Base-by-base conservation (phyloP, 2,113 vertebrate species). In the Mobula birostris region DNA sequence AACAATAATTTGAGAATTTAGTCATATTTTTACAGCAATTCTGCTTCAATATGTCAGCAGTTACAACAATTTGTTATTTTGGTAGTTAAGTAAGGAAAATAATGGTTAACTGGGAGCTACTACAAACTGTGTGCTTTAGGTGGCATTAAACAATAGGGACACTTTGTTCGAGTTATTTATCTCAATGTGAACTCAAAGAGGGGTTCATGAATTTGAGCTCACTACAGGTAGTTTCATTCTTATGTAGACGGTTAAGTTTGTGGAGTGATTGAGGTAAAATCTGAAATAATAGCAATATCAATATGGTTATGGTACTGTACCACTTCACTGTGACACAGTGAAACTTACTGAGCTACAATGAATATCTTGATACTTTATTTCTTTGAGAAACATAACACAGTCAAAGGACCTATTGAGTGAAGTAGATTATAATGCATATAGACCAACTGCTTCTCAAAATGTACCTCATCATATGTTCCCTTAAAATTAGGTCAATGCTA, bases 111-210 rank as follows among this genome's bases (percentile, higher is more conserved):
- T 66, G 85, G 61, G 63, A 90, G 85, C 85, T 63, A 58, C 17
- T 93, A 12, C 66, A 40, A 27, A 92, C 19, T 92, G 63, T 24
- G 19, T 40, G 63, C 36, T 72, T 72, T 68, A 72, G 32, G 36
- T 93, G 19, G 36, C 40, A 93, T 74, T 40, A 93, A 27, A 74
- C 36, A 56, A 21, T 74, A 11, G 9, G 27, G 74, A 36, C 24
- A 93, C 68, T 74, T 56, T 48, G 91, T 40, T 74, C 68, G 48
- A 72, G 9, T 21, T 56, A 93, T 76, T 93, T 76, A 93, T 90
- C 32, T 93, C 74, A 93, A 70, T 76, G 68, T 74, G 91, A 93
- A 93, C 91, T 40, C 88, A 24, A 24, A 76, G 91, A 29, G 40
- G 91, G 48, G 36, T 56, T 76, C 56, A 76, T 74, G 74, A 93